Percentiles rank a stretch among this genome's conserved stretches.
phyloP scores from a whole-genome alignment of 2,888 invertebrate genomes.

The Cataglyphis altisquamis region DNA sequence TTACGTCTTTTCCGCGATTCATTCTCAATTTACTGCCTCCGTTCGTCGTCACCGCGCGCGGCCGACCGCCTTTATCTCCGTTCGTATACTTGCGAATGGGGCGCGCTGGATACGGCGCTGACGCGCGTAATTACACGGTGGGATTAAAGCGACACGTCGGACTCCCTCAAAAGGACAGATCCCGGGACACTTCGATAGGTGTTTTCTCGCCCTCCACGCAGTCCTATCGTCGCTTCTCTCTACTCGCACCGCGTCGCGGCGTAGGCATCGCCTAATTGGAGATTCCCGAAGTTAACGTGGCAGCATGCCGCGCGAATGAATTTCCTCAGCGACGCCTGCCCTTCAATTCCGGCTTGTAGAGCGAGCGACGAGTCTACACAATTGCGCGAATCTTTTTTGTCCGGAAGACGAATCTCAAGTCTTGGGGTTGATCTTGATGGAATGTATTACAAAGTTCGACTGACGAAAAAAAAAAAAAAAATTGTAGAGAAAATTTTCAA shows the following conservation, averaged over 20 bases:
- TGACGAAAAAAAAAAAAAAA: background rate
- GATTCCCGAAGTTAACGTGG: constrained; percentile 80
- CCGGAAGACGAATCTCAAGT: background rate
- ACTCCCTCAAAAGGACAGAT: constrained; percentile 66
- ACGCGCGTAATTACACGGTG: constrained; percentile 69
- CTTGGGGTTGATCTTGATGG: background rate
- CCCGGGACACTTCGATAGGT: constrained; percentile 67
- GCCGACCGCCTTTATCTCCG: constrained; percentile 58
- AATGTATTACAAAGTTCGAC: background rate
- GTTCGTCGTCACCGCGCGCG: constrained; percentile 43
- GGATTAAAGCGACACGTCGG: constrained; percentile 71
- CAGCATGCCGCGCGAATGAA: constrained; percentile 77
- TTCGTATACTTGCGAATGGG: constrained; percentile 51
- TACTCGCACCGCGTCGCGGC: constrained; percentile 48
- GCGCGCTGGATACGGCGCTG: constrained; percentile 47
- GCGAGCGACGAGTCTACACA: constrained; percentile 44
- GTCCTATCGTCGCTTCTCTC: constrained; percentile 53
- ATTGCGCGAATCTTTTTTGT: constrained; percentile 18
- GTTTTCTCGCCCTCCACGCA: constrained; percentile 50
- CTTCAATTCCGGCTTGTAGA: constrained; percentile 80
- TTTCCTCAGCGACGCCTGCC: constrained; percentile 79
- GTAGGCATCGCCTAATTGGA: constrained; percentile 79
- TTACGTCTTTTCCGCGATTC: constrained; percentile 56
- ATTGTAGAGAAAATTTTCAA: background rate
- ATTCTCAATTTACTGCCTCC: constrained; percentile 43